Evolutionary conservation across 2,888 invertebrate species (phyloP), one percentile per base, ranked within the genome.

Genomic region (Cantharis rustica): DNA sequence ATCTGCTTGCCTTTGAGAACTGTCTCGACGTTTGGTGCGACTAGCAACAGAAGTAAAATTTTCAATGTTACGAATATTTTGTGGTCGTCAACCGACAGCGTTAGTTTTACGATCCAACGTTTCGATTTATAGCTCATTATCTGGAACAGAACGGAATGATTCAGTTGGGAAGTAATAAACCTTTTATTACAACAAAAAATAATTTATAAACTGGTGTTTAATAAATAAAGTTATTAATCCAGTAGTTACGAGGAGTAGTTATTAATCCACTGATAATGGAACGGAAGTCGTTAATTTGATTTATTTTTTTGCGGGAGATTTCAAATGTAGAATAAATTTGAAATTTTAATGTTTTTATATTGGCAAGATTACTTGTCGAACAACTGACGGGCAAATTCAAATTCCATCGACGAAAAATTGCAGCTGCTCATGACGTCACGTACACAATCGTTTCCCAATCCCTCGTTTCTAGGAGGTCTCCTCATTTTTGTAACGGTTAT

Each of bases 391-490:
- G 72, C 70, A 72, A 75, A 75, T 78, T 75, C 78, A 72, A 77
- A 61, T 71, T 63, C 23, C 68, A 63, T 61, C 17, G 61, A 63
- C 47, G 23, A 66, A 66, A 20, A 16, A 61, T 26, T 70, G 80
- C 79, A 79, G 79, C 79, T 79, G 79, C 78, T 78, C 69, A 47
- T 80, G 80, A 80, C 80, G 79, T 80, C 80, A 80, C 70, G 68
- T 77, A 31, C 47, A 47, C 23, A 13, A 20, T 66, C n/a, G 64
- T 66, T 66, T 23, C 64, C 76, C 62, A 71, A 75, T 71, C 75
- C 75, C 71, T 74, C 73, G 61, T 76, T 75, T 75, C 76, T 76
- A 72, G 27, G 68, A 15, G 70, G 68, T 20, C 77, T 72, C 73
- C 70, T 70, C 72, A 68, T 64, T 66, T 68, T 73, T 75, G 76